Base-by-base conservation (phyloP, 92 coral and sea anemone species). In the Bergia puertoricense region DNA sequence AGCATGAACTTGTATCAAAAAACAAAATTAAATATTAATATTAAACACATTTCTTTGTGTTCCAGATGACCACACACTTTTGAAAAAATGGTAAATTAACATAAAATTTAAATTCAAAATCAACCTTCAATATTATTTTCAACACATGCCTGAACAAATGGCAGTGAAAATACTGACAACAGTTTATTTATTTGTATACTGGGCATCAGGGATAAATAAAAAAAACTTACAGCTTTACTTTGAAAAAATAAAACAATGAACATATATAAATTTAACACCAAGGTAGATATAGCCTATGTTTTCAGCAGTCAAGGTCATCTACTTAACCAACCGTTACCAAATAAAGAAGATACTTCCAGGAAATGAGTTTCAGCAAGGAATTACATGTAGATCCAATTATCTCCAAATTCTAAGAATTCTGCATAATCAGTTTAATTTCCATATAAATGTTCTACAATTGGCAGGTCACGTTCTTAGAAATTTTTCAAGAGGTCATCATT, bases 331-430 rank as follows among this genome's bases (percentile, higher is more conserved):
- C 37, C 56, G 7, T 79, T 3, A 79, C 30, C 41, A 51, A 23
- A 23, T 46, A 20, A 36, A 77, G 37, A 67, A 66, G 65, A 71
- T 18, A 13, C 43, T 82, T 84, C 87, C 79, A 71, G 79, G 87
- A 84, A 83, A 45, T 38, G 15, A 10, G 87, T 68, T 84, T 84
- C 87, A 84, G 87, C 87, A 84, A 46, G 14, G 16, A 51, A 71
- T 30, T 30, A 30, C 30, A 30, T 30, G 30, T 30, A 14, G 86
- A 69, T 30, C 59, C 37, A 68, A 43, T 39, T 38, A 2, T 82
- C 37, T 22, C 57, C 22, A 42, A 44, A 40, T 84, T 84, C 87
- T 38, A 15, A 74, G 79, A 84, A 84, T 57, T 84, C 40, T 69
- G 65, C 44, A 84, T 23, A 84, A 84, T 84, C 22, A 84, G 30